Evolutionary conservation across 2,888 invertebrate genomes (phyloP), one percentile per base, ranked within the genome.

Genomic region (Acleris holmiana): DNA sequence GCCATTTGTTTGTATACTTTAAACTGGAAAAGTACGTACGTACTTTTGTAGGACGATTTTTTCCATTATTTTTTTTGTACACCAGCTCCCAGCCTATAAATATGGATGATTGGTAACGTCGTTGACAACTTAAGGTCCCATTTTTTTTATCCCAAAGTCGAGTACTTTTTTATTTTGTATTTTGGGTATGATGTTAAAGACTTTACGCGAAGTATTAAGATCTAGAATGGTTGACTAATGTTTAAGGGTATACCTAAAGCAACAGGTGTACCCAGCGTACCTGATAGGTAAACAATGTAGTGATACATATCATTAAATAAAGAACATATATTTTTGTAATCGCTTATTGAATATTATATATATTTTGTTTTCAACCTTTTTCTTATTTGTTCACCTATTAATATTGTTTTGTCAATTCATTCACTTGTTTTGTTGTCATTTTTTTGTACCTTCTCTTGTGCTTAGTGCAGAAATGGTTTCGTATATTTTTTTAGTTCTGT

Each of bases 301-400:
- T 54, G 25, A 58, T 59, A 66, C 57, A 68, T 61, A 61, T 66
- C 61, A 66, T 56, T 56, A 46, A 35, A 47, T 66, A 55, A 61
- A 67, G 48, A 48, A 46, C 23, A 55, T 57, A 44, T 68, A 68
- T 68, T 66, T 65, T 63, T 67, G 66, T 69, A 67, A 54, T 29
- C 53, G 50, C 53, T 66, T 72, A 69, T 62, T 75, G 60, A 62
- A 69, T 75, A 80, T 82, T 81, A 83, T 78, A 82, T 71, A 23
- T 70, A 75, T 74, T 76, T 77, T 75, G 71, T 69, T 77, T 71
- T 69, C 67, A 67, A 59, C 71, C 62, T 72, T 35, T 35, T 77
- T 73, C 70, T 75, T 78, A 76, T 68, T 78, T 76, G 60, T 70
- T 71, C 63, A 46, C 61, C 65, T 66, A 68, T 61, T 66, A 65